Percentiles rank a stretch among this genome's conserved stretches.
phyloP scores from a whole-genome alignment of 2,113 vertebrate genomes.

The Hepsetus odoe region DNA sequence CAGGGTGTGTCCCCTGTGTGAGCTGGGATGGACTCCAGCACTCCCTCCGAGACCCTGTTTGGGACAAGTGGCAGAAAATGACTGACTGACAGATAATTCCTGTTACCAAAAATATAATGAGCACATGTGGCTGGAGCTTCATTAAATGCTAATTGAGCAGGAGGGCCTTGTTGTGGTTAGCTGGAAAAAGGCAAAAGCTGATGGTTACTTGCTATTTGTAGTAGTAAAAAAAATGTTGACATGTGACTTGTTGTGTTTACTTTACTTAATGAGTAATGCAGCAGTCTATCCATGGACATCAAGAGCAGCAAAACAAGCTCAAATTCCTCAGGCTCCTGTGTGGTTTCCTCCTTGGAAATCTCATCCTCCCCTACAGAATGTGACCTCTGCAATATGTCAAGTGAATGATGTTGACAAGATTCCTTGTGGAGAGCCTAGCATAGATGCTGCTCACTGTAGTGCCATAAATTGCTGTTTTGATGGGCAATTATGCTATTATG shows the following conservation, averaged over 20 bases:
- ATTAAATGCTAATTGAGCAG: not conserved
- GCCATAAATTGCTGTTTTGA: conserved; percentile 53
- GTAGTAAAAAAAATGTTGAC: too few species aligned
- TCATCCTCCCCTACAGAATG: not conserved
- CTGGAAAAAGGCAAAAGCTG: not conserved
- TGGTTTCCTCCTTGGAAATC: not conserved
- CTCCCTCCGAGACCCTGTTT: too few species aligned
- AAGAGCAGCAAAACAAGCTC: not conserved
- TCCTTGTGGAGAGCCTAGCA: conserved; percentile 38
- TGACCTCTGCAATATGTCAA: not conserved
- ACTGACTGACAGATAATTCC: too few species aligned
- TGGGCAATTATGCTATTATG: conserved; percentile 45
- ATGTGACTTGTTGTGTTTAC: not conserved
- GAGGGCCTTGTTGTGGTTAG: not conserved
- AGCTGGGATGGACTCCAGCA: too few species aligned
- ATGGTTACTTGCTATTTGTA: not conserved
- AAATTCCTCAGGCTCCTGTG: not conserved
- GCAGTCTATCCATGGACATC: not conserved
- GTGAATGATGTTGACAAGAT: conserved; percentile 21
- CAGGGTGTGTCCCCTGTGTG: too few species aligned
- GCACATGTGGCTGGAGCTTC: too few species aligned
- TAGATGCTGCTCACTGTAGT: conserved; percentile 7
- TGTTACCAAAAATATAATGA: too few species aligned
- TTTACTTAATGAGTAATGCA: not conserved
- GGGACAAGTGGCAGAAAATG: too few species aligned